Conservation (phyloP, 35 echinoderm and acorn worm genomes). For the Patiria miniata region DNA sequence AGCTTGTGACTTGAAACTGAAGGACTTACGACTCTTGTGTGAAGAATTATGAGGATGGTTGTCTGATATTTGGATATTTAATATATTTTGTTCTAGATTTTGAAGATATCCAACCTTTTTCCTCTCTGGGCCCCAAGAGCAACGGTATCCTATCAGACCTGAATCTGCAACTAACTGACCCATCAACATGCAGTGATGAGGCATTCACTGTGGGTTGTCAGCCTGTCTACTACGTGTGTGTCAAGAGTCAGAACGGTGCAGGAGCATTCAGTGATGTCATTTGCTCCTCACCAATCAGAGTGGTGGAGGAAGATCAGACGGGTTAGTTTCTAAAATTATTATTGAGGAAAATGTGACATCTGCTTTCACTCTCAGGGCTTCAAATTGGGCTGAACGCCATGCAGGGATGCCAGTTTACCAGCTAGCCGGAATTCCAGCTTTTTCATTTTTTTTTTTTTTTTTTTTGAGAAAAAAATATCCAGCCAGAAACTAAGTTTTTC, state of each 20-base stretch:
- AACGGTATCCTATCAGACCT: conserved; percentile 22
- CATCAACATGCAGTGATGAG: conserved; percentile 15
- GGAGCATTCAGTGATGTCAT: conserved; percentile 20
- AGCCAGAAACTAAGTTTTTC: no score
- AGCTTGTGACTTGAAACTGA: no score
- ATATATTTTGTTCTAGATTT: conserved; percentile 14
- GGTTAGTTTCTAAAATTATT: no score
- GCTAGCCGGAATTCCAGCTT: no score
- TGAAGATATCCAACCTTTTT: conserved; percentile 11
- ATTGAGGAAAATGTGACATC: no score
- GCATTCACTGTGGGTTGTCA: conserved; percentile 1
- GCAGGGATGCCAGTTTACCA: no score
- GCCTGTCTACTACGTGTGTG: conserved; percentile 57
- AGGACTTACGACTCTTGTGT: no score
- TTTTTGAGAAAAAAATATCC: no score
- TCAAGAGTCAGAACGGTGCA: conserved; percentile 55
- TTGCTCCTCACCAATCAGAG: conserved; percentile 46
- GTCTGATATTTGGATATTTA: no score
- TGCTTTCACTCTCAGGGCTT: no score
- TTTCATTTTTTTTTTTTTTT: no score
- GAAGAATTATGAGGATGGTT: not conserved
- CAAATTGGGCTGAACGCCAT: no score
- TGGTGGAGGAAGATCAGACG: conserved; percentile 40
- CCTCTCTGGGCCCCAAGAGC: not conserved
- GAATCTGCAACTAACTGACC: conserved; percentile 34